Evolutionary conservation across 2,888 invertebrate species (phyloP).

Genomic region (Crepidodera aurea): DNA sequence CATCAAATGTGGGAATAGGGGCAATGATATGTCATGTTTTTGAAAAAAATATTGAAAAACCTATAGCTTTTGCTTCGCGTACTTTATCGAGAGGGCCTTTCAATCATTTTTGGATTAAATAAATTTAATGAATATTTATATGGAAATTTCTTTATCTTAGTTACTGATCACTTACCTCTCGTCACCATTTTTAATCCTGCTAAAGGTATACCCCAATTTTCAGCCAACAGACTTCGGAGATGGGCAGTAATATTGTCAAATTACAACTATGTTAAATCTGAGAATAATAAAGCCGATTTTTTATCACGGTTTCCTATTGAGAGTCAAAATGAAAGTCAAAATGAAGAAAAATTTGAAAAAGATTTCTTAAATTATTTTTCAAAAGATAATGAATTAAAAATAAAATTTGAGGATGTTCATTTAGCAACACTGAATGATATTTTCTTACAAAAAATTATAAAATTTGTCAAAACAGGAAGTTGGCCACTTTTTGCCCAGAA

Average conservation of each 20-base stretch:
- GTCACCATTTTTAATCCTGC: conserved; percentile 10
- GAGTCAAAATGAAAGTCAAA: not conserved
- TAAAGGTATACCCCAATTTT: conserved; percentile 17
- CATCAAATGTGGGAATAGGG: conserved; percentile 4
- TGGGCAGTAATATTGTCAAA: conserved; percentile 26
- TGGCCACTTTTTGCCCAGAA: not conserved
- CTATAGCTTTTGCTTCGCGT: conserved; percentile 15
- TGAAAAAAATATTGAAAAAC: conserved; percentile 11
- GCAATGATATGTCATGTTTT: conserved; percentile 12
- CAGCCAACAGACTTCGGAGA: conserved; percentile 18
- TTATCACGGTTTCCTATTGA: not conserved
- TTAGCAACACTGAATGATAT: not conserved
- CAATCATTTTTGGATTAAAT: conserved; percentile 19
- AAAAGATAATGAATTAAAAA: not conserved
- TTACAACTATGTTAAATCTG: conserved; percentile 6
- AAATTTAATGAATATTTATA: conserved; percentile 27
- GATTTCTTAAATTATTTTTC: not conserved
- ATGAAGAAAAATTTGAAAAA: no score
- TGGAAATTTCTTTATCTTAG: conserved; percentile 11
- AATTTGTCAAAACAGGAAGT: not conserved
- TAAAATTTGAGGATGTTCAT: not conserved
- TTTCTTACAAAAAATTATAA: not conserved
- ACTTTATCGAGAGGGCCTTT: conserved; percentile 13
- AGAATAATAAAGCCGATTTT: not conserved
- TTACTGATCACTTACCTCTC: conserved; percentile 16